A percentile compares a stretch with the other conserved stretches of the same genome.
These are phyloP conservation scores for Caenorhabditis becei DNA, from an alignment of 2,888 invertebrate species.

Conservation along the genomic window DNA sequence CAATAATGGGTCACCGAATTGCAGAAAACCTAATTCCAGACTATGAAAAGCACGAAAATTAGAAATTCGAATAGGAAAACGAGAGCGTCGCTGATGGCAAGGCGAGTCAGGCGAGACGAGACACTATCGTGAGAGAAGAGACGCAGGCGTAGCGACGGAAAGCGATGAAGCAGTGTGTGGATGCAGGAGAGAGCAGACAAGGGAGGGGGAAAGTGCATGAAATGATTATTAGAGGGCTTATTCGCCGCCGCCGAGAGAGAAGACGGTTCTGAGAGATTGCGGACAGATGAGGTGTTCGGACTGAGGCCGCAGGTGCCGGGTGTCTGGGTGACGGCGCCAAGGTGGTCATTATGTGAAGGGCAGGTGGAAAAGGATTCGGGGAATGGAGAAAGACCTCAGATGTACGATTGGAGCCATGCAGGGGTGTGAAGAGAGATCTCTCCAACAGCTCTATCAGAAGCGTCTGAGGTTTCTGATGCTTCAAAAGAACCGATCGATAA, in stretches of 20 bases:
- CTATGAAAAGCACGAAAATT: slow-evolving; percentile 4
- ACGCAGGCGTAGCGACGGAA: slow-evolving; percentile 26
- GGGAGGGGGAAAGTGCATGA: slow-evolving; percentile 31
- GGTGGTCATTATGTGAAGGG: neutral
- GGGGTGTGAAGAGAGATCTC: too few relatives aligned
- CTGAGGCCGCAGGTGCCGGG: too few relatives aligned
- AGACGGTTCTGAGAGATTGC: neutral
- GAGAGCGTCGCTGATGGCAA: slow-evolving; percentile 7
- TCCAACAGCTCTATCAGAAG: too few relatives aligned
- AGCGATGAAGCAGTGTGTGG: slow-evolving; percentile 17
- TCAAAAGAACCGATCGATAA: neutral
- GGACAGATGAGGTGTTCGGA: neutral
- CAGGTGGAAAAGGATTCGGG: neutral
- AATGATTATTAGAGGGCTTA: slow-evolving; percentile 11
- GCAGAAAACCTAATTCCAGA: neutral
- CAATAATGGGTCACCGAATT: neutral
- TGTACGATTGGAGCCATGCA: too few relatives aligned
- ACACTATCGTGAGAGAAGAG: slow-evolving; percentile 11
- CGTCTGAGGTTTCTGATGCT: too few relatives aligned
- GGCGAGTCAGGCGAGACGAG: neutral
- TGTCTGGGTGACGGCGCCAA: too few relatives aligned
- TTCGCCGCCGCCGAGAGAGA: neutral
- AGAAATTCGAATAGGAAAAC: slow-evolving; percentile 20
- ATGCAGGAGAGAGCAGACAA: slow-evolving; percentile 17
- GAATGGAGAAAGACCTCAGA: neutral